Evolutionary conservation across 2,113 vertebrate species (phyloP).

Genomic region (Girardinichthys multiradiatus): DNA sequence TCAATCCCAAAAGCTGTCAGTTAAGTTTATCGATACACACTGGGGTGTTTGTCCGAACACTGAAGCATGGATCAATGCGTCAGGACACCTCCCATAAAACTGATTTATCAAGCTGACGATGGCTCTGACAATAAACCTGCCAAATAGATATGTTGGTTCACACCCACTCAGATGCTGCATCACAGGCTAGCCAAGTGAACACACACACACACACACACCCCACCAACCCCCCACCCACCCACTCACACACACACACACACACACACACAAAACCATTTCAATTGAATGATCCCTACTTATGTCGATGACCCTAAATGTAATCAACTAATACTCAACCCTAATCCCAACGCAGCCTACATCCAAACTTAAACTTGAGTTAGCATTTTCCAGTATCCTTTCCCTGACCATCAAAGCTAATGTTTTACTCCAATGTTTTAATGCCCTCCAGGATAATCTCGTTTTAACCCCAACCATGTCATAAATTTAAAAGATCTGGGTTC

Average conservation of each 20-base stretch:
- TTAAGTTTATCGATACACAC: constrained; percentile 48
- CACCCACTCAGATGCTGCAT: constrained; percentile 29
- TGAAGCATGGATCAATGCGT: constrained; percentile 50
- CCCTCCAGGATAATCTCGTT: not conserved
- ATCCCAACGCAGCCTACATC: not conserved
- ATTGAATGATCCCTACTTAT: too few species aligned
- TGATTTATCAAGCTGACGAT: constrained; percentile 58
- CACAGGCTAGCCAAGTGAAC: not conserved
- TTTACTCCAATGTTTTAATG: not conserved
- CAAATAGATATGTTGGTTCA: constrained; percentile 61
- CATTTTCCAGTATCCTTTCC: too few species aligned
- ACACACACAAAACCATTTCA: too few species aligned
- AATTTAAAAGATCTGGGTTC: not conserved
- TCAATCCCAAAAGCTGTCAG: constrained; percentile 55
- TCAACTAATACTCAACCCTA: not conserved
- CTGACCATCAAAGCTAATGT: too few species aligned
- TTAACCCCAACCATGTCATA: not conserved
- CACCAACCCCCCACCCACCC: constrained; percentile 5
- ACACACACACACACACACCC: not conserved
- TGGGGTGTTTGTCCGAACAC: constrained; percentile 51
- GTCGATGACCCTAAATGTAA: too few species aligned
- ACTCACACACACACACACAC: not conserved
- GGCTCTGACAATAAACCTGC: constrained; percentile 63
- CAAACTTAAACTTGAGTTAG: not conserved
- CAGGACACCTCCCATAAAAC: constrained; percentile 60